Percentiles rank a stretch among this genome's conserved stretches.
These are phyloP conservation scores for Nothocercus julius DNA, from an alignment of 2,113 vertebrate species.

Conservation along the genomic window DNA sequence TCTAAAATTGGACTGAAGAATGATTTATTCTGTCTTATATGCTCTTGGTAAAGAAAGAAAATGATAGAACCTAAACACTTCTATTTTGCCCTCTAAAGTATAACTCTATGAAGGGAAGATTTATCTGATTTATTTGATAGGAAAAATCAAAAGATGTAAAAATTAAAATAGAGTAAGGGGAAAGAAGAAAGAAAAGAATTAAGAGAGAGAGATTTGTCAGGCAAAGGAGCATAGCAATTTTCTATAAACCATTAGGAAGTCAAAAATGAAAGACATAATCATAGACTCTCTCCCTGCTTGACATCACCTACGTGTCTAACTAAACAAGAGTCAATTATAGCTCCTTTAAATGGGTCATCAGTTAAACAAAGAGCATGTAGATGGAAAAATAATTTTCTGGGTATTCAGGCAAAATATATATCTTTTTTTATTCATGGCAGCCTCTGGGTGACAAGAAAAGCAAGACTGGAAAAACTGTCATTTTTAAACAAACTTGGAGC, in stretches of 20 bases:
- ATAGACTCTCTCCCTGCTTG: background rate
- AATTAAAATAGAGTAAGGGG: background rate
- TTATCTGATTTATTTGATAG: background rate
- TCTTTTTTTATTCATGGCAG: constrained; percentile 8
- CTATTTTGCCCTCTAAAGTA: background rate
- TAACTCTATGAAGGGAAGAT: background rate
- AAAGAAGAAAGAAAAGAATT: background rate
- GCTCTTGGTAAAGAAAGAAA: background rate
- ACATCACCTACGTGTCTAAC: background rate
- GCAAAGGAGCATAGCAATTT: background rate
- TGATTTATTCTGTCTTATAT: background rate
- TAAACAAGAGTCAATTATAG: background rate
- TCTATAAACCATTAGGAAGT: background rate
- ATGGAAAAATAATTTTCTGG: constrained; percentile 4
- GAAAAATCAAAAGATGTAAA: background rate
- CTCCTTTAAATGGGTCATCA: background rate
- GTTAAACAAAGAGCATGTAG: constrained; percentile 12
- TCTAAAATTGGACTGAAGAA: background rate
- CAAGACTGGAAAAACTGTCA: background rate
- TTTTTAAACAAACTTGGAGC: background rate
- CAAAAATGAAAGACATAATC: background rate
- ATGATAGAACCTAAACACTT: background rate
- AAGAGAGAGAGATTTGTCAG: background rate
- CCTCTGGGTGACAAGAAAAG: background rate
- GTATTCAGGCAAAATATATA: background rate